Evolutionary conservation across 2,797 vertebrate species (phyloP).

Genomic region (Holocentrus rufus): DNA sequence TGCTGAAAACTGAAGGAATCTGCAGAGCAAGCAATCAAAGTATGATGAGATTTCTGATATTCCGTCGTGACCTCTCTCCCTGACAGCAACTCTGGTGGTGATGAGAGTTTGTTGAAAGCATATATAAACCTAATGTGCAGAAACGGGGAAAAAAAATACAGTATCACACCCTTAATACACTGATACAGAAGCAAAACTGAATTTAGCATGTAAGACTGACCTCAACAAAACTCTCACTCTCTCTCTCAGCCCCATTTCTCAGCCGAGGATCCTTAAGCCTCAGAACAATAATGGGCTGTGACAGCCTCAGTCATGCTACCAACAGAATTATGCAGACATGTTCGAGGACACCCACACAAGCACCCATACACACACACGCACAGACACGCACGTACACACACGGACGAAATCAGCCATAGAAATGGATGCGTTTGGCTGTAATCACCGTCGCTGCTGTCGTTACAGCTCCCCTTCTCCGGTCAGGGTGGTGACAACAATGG

Average conservation of each 20-base stretch:
- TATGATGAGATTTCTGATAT: constrained; percentile 47
- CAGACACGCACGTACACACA: constrained; percentile 32
- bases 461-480: constrained; percentile 51
- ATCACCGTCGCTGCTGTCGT: constrained; percentile 59
- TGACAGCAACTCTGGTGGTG: too few relatives aligned
- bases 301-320: constrained; percentile 45
- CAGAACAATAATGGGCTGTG: constrained; percentile 45
- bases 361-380: neutral
- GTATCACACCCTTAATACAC: neutral
- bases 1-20: constrained; percentile 58
- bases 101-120: constrained; percentile 12
- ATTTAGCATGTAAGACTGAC: constrained; percentile 6
- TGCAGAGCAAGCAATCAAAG: constrained; percentile 53
- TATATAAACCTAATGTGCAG: constrained; percentile 14
- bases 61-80: neutral
- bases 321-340: constrained; percentile 30
- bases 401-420: constrained; percentile 46
- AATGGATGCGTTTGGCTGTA: constrained; percentile 59
- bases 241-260: neutral
- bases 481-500: constrained; percentile 66
- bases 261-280: constrained; percentile 22
- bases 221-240: neutral
- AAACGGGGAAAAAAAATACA: neutral
- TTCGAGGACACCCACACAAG: neutral
- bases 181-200: neutral